Evolutionary conservation across 2,113 vertebrate genomes (phyloP), one percentile per base, ranked within the genome.

Genomic region (Rhagologus leucostigma): DNA sequence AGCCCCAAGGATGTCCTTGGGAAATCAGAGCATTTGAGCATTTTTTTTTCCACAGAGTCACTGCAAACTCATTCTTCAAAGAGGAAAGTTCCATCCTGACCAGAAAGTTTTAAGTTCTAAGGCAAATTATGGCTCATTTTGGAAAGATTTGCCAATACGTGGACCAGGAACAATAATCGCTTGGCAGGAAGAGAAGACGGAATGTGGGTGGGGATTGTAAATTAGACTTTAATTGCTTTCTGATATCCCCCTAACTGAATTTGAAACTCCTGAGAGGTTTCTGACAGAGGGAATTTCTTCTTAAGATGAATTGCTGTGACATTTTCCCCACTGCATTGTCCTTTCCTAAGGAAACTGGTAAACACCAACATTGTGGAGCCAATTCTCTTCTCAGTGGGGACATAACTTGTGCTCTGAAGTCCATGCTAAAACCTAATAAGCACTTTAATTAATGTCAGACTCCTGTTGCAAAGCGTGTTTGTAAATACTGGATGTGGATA

Each of bases 201-300:
- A 71, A 86, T 59, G 88, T 84, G 68, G 63, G 90, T 74, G 90
- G 29, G 49, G 35, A 86, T 84, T 95, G 88, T 52, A 94, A 91
- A 94, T 84, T 47, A 71, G 68, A 67, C 60, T 93, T 85, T 55
- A 67, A 92, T 74, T 92, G 84, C 81, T 74, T 93, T 91, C 52
- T 86, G 71, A 63, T 77, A 77, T 63, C 32, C 76, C 60, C 19
- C 44, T 70, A 75, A 80, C 73, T 57, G 47, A 84, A 81, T 87
- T 77, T 74, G 68, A 88, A 93, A 80, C 79, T 92, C 79, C 56
- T 75, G 71, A 63, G 90, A 71, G 68, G 27, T 59, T 94, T 74
- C 82, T 83, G 78, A 82, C 41, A 73, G 74, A 53, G 60, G 41
- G 44, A 76, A 65, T 56, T 90, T 89, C 67, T 85, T 93, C 79